Evolutionary conservation across 2,797 vertebrate genomes (phyloP), one percentile per base, ranked within the genome.

Genomic region (Menidia menidia): DNA sequence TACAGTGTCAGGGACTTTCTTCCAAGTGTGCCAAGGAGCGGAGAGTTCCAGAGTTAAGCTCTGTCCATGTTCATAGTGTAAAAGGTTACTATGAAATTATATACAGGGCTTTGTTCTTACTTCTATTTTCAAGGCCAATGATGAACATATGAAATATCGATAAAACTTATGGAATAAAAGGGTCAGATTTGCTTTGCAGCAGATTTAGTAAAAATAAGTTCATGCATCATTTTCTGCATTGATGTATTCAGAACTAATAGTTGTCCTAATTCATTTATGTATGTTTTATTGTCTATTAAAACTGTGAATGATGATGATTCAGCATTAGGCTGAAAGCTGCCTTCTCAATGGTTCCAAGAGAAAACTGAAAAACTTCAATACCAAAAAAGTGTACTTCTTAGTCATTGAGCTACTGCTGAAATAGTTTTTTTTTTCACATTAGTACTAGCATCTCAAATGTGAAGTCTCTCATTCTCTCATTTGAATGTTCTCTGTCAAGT

Each of bases 1-100:
- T 78, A 85, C 3, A 53, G 71, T 74, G 53, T 82, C 64, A 68
- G 70, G 56, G 77, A 70, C 62, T 71, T 85, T 78, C 18, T 58
- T 78, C 25, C 31, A 64, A 63, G 53, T 61, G 41, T 63, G 77
- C 52, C 58, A 47, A 16, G 51, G 59, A 67, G 61, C 31, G 64
- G 65, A 45, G 15, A 51, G 30, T 57, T 65, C 33, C 19, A 35
- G 10, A 60, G 33, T 64, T 44, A 30, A 19, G 15, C 15, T 50
- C n/a, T 63, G 50, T 35, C 52, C 41, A 58, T 72, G 35, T 18
- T 32, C 30, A 14, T 15, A 3, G 52, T 44, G 14, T 43, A 35
- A 59, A 31, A 43, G 39, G 52, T 30, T 45, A 0, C 60, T 2
- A 30, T 58, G n/a, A 52, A 33, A 44, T 0, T 0, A 39, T 64